These are phyloP conservation scores for Drosophila recens DNA, from an alignment of 2,888 invertebrate species.

Conservation along the genomic window DNA sequence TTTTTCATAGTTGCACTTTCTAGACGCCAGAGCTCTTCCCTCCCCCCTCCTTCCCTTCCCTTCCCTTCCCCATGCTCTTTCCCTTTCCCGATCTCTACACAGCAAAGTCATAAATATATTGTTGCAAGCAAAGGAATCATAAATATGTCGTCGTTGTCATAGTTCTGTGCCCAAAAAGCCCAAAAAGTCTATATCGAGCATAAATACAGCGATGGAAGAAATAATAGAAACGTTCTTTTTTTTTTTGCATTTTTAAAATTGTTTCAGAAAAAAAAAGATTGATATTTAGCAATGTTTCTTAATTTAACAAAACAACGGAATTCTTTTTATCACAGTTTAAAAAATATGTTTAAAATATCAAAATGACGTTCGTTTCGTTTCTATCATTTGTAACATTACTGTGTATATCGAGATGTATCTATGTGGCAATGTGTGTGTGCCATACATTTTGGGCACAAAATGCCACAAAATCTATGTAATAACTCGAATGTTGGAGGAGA, in stretches of 20 bases:
- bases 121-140: slow-evolving; percentile 63
- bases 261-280: too few species aligned
- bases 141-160: slow-evolving; percentile 72
- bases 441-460: slow-evolving; percentile 75
- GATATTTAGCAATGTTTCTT: too few species aligned
- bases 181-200: slow-evolving; percentile 64
- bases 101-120: slow-evolving; percentile 56
- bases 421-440: slow-evolving; percentile 24
- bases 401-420: not conserved
- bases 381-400: too few species aligned
- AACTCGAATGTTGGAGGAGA: slow-evolving; percentile 50
- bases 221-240: too few species aligned
- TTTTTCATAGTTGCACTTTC: slow-evolving; percentile 79
- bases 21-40: slow-evolving; percentile 22
- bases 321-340: too few species aligned
- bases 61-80: not conserved
- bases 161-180: not conserved
- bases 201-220: not conserved
- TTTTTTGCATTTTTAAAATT: too few species aligned
- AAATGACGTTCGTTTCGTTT: too few species aligned
- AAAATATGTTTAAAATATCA: not conserved
- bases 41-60: too few species aligned
- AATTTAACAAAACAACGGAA: too few species aligned
- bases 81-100: not conserved
- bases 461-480: slow-evolving; percentile 78